Percentiles rank a stretch among this genome's conserved stretches.
Conservation (phyloP, 2,797 vertebrate species). For the Buphagus erythrorhynchus region DNA sequence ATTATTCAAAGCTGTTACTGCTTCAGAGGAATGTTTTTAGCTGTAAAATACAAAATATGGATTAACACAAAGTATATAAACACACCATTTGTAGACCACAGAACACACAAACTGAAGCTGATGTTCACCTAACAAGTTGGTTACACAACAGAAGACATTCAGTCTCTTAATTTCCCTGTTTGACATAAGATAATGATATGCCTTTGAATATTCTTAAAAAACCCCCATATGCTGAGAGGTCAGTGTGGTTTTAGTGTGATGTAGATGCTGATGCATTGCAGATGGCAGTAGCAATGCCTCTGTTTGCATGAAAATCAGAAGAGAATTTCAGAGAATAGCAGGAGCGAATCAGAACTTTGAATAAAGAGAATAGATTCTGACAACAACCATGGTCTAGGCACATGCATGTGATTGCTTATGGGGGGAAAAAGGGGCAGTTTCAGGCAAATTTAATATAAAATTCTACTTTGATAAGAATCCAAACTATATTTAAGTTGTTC, state of each 20-base stretch:
- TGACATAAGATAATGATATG: background rate
- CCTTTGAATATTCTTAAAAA: background rate
- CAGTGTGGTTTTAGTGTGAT: background rate
- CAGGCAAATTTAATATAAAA: background rate
- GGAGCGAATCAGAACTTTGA: background rate
- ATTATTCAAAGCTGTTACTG: background rate
- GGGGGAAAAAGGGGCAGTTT: fast-evolving
- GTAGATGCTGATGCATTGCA: background rate
- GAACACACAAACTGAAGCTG: background rate
- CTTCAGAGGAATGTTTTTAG: background rate
- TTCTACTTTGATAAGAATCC: background rate
- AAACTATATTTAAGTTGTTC: background rate
- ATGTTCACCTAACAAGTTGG: background rate
- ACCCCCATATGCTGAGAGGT: background rate
- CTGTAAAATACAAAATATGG: background rate
- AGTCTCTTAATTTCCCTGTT: background rate
- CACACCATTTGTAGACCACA: background rate
- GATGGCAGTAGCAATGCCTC: background rate
- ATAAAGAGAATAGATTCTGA: background rate
- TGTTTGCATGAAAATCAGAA: background rate
- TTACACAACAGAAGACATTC: background rate
- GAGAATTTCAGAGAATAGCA: background rate
- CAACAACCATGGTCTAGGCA: background rate
- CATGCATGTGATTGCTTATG: background rate
- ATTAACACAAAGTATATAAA: background rate